Evolutionary conservation across 2,113 vertebrate genomes (phyloP).

Genomic region (Pseudois nayaur): DNA sequence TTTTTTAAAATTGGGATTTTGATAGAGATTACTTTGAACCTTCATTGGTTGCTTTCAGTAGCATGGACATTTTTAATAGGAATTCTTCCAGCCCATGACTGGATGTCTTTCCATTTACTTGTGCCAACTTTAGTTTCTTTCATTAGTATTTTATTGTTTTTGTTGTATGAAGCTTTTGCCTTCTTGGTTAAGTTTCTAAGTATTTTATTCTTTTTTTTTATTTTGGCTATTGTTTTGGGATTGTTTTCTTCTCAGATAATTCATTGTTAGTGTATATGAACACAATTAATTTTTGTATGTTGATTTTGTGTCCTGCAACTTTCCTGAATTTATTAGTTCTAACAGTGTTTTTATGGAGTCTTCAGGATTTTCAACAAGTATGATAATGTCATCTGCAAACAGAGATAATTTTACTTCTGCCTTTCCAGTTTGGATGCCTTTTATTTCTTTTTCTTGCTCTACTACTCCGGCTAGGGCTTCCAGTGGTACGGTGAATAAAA

Average conservation of each 20-base stretch:
- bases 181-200: background rate
- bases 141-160: background rate
- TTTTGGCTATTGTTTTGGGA: background rate
- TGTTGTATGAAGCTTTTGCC: background rate
- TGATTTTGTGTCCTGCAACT: background rate
- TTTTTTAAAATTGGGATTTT: background rate
- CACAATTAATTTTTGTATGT: background rate
- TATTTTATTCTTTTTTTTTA: background rate
- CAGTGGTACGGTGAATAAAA: background rate
- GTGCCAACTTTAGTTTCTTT: background rate
- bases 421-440: background rate
- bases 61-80: background rate
- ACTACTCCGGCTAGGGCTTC: background rate
- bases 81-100: background rate
- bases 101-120: background rate
- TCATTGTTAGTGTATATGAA: background rate
- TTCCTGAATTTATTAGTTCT: background rate
- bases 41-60: background rate
- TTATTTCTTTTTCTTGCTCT: slow-evolving; percentile 1
- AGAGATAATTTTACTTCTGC: background rate
- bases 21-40: background rate
- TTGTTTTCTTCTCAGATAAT: background rate
- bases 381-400: background rate
- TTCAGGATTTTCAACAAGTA: background rate
- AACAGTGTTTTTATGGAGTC: background rate